These are phyloP conservation scores for Epirrhoe tristata DNA, from an alignment of 2,888 invertebrate genomes.

Conservation along the genomic window DNA sequence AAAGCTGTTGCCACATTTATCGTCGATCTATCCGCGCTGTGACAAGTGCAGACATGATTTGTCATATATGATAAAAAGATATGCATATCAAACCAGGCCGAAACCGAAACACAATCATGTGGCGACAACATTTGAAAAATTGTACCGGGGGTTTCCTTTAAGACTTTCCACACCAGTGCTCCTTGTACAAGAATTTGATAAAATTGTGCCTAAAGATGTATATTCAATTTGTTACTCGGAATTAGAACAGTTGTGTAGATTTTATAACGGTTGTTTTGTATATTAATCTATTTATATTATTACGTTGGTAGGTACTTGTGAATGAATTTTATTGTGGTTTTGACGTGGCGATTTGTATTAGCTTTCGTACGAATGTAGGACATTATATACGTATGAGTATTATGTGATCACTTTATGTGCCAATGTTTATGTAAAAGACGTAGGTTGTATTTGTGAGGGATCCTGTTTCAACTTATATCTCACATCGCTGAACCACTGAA, in stretches of 20 bases:
- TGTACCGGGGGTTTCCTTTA: slow-evolving; percentile 9
- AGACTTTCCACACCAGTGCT: slow-evolving; percentile 50
- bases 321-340: slow-evolving; percentile 62
- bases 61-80: background rate
- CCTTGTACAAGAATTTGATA: slow-evolving; percentile 65
- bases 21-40: background rate
- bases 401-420: slow-evolving; percentile 80
- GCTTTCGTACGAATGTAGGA: slow-evolving; percentile 61
- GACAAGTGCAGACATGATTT: background rate
- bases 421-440: slow-evolving; percentile 77
- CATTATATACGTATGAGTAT: slow-evolving; percentile 65
- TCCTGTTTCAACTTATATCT: slow-evolving; percentile 54
- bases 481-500: slow-evolving; percentile 20
- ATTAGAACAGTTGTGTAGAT: slow-evolving; percentile 67
- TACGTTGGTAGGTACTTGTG: slow-evolving; percentile 66
- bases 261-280: slow-evolving; percentile 76
- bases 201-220: slow-evolving; percentile 77
- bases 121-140: background rate
- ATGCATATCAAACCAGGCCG: background rate
- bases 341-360: slow-evolving; percentile 48
- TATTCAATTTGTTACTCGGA: slow-evolving; percentile 71
- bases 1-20: background rate
- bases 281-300: slow-evolving; percentile 51
- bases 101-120: background rate
- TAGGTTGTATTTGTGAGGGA: slow-evolving; percentile 52